phyloP scores from a whole-genome alignment of 2,797 vertebrate species.

The Danio albolineatus region DNA sequence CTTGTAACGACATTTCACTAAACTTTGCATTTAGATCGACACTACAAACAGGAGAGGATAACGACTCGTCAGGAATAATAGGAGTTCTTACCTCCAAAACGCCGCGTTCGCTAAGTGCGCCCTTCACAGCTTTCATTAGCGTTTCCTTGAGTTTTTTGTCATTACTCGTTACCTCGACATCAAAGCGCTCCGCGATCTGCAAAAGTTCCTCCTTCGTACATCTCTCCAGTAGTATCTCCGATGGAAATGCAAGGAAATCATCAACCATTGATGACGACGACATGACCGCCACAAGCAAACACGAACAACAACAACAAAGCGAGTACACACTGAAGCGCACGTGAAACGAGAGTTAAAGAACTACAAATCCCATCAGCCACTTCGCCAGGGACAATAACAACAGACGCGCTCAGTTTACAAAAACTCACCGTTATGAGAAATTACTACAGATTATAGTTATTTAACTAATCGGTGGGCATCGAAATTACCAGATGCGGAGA shows the following conservation, averaged over 20 bases:
- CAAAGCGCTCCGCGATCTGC: conserved; percentile 1
- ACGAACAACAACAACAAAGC: background rate
- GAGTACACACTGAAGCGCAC: no score
- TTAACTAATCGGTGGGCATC: background rate
- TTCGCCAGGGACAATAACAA: no score
- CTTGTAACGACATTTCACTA: background rate
- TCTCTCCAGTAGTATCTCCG: background rate
- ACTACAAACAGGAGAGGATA: background rate
- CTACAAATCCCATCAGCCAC: no score
- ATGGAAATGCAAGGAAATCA: background rate
- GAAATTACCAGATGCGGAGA: no score
- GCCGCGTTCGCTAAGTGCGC: background rate
- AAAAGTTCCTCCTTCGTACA: background rate
- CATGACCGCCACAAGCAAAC: background rate
- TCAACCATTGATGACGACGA: background rate
- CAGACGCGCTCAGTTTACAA: background rate
- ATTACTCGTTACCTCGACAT: background rate
- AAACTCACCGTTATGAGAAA: background rate
- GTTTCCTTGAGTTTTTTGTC: background rate
- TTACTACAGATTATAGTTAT: background rate
- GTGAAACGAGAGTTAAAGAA: no score
- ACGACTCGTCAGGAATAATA: background rate
- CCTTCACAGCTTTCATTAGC: background rate
- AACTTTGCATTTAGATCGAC: background rate
- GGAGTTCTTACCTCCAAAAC: background rate